Conservation (phyloP, 1,140 invertebrate species). For the Lordiphosa stackelbergi region DNA sequence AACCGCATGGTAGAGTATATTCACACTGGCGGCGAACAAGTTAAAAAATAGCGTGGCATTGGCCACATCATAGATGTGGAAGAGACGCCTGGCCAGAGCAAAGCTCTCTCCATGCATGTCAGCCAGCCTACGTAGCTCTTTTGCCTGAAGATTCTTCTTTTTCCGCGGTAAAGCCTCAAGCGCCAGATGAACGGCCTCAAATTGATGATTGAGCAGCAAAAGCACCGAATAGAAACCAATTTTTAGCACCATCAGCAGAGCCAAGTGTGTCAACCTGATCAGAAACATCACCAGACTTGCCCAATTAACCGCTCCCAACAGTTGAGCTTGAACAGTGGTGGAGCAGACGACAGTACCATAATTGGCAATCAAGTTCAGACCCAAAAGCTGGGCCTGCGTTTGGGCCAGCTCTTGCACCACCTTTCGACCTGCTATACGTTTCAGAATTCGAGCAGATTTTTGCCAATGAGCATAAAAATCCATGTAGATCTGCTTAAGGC, state of each 20-base stretch:
- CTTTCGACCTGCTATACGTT: not conserved
- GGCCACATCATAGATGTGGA: slow-evolving; percentile 29
- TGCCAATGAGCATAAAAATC: slow-evolving; percentile 24
- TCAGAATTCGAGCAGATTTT: slow-evolving; percentile 5
- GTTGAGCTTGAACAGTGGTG: slow-evolving; percentile 26
- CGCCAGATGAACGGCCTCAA: slow-evolving; percentile 31
- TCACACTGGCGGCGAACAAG: slow-evolving; percentile 39
- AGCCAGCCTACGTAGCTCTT: slow-evolving; percentile 14
- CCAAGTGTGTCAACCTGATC: slow-evolving; percentile 3
- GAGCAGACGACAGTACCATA: slow-evolving; percentile 18
- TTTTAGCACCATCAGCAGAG: slow-evolving; percentile 19
- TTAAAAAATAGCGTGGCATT: slow-evolving; percentile 32
- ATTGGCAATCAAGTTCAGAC: slow-evolving; percentile 9
- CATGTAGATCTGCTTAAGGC: slow-evolving; percentile 25
- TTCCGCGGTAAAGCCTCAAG: slow-evolving; percentile 9
- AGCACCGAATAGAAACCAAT: slow-evolving; percentile 24
- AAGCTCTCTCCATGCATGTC: slow-evolving; percentile 33
- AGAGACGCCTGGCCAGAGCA: slow-evolving; percentile 17
- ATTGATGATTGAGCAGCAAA: slow-evolving; percentile 38
- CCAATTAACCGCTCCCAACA: slow-evolving; percentile 1
- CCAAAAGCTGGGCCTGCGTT: slow-evolving; percentile 11
- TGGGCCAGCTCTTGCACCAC: slow-evolving; percentile 14
- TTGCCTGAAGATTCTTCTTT: not conserved
- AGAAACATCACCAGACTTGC: not conserved
- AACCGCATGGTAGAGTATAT: slow-evolving; percentile 53